These are phyloP conservation scores for Ataeniobius toweri DNA, from an alignment of 2,797 vertebrate genomes.

Conservation along the genomic window DNA sequence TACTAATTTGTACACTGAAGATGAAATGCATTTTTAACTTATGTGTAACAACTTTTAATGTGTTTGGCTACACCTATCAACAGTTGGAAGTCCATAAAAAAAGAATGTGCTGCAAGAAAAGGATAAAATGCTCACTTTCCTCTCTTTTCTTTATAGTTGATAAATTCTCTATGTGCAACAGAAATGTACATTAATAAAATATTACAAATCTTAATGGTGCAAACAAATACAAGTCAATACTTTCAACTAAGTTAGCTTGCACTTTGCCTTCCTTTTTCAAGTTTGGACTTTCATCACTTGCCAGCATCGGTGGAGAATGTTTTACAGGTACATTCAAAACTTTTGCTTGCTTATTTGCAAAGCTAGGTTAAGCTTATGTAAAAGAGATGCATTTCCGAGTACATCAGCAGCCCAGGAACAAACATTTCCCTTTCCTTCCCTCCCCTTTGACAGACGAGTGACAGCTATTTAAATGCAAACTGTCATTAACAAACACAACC, in stretches of 20 bases:
- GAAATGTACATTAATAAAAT: slow-evolving; percentile 27
- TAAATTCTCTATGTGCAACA: slow-evolving; percentile 1
- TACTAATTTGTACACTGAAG: not conserved
- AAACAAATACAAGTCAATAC: slow-evolving; percentile 49
- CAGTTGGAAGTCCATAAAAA: not conserved
- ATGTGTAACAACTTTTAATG: not conserved
- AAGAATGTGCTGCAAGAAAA: not conserved
- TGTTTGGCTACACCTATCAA: not conserved
- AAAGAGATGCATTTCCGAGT: slow-evolving; percentile 78
- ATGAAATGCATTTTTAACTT: not conserved
- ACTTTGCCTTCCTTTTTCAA: slow-evolving; percentile 45
- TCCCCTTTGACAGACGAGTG: slow-evolving; percentile 75
- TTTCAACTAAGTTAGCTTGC: slow-evolving; percentile 55
- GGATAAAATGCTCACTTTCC: not conserved
- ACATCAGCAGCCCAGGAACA: slow-evolving; percentile 76
- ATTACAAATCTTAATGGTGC: slow-evolving; percentile 21
- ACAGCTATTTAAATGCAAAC: slow-evolving; percentile 83
- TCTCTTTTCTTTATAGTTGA: not conserved
- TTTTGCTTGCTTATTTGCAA: slow-evolving; percentile 77
- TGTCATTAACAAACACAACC: slow-evolving; percentile 84
- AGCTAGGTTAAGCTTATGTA: slow-evolving; percentile 85
- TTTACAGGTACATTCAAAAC: slow-evolving; percentile 64
- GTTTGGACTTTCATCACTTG: slow-evolving; percentile 61
- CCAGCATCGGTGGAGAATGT: slow-evolving; percentile 32
- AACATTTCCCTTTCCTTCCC: slow-evolving; percentile 70